Base-by-base conservation (phyloP, 2,888 invertebrate genomes). In the Candidula unifasciata region DNA sequence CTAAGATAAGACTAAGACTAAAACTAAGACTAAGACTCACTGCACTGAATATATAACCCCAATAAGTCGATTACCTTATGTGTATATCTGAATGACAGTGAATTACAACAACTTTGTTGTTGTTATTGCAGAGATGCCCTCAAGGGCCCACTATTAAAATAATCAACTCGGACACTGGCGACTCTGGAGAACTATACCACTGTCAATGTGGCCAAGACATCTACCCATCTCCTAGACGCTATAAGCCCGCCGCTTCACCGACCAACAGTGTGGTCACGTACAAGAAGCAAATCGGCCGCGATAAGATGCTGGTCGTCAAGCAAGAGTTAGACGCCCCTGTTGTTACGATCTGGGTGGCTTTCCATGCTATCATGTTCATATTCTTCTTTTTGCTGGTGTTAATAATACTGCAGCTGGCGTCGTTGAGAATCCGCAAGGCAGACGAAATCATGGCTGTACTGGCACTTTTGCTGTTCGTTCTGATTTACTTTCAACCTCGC, bases 381-480 rank as follows among this genome's bases (percentile, higher is more conserved):
- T 18, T 74, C 18, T 74, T 54, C 30, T 16, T 74, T 24, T 16
- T 54, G 18, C 54, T 74, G 18, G 5, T 54, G 13, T 30, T 54
- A 2, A 21, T 54, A 2, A 18, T 54, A 0, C 16, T 74, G 6
- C 54, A 74, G 18, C 27, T 74, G 3, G 13, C n/a, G 6, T 54
- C 74, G 18, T 2, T 24, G 44, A n/a, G 21, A 2, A 0, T 66
- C 52, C 21, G 30, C 69, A 80, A 80, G 66, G 30, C 35, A 18
- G 66, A 80, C 8, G 80, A 80, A 24, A 80, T 80, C 33, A n/a
- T 80, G 44, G 24, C 52, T 5, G 54, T 80, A 3, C 3, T 68
- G 27, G 44, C 66, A 1, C 30, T 80, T 52, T 68, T 80, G 24
- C 66, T 80, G 44, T 35, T 68, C 5, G 52, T 44, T 33, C 80